Percentiles rank a stretch among this genome's conserved stretches.
Evolutionary conservation across 2,797 vertebrate genomes (phyloP).

Genomic region (Sebastes nivosus): DNA sequence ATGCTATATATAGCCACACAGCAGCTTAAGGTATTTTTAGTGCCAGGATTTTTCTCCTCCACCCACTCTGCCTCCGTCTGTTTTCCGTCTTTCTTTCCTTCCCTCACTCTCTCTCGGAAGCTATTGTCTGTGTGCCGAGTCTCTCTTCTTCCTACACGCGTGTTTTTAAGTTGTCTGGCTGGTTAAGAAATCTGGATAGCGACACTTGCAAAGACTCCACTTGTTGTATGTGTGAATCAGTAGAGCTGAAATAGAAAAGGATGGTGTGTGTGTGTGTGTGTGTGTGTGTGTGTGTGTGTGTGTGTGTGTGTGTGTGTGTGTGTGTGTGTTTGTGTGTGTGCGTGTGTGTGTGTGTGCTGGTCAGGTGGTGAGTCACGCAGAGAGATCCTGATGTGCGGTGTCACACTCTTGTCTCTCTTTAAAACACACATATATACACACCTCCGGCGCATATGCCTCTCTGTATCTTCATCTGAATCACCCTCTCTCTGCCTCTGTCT

Average conservation of each 20-base stretch:
- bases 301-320: conserved; percentile 1
- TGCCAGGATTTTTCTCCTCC: conserved; percentile 57
- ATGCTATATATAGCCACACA: conserved; percentile 65
- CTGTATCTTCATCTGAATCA: conserved; percentile 40
- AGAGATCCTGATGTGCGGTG: conserved; percentile 54
- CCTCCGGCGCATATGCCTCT: conserved; percentile 37
- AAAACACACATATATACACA: conserved; percentile 13
- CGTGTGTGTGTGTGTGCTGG: conserved; percentile 4
- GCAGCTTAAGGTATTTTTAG: conserved; percentile 70
- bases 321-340: background rate
- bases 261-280: background rate
- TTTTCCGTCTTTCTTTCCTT: conserved; percentile 36
- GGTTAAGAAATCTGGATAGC: conserved; percentile 13
- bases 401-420: conserved; percentile 26
- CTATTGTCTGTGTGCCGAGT: conserved; percentile 37
- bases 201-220: conserved; percentile 17
- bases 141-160: conserved; percentile 28
- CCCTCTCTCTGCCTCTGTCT: conserved; percentile 23
- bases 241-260: conserved; percentile 1
- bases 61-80: conserved; percentile 51
- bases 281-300: background rate
- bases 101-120: conserved; percentile 25
- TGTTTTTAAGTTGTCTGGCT: conserved; percentile 39
- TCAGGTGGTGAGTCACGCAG: conserved; percentile 57
- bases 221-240: conserved; percentile 14